These are phyloP conservation scores for Rhopalosiphum padi DNA, from an alignment of 1,140 invertebrate species.

Conservation along the genomic window DNA sequence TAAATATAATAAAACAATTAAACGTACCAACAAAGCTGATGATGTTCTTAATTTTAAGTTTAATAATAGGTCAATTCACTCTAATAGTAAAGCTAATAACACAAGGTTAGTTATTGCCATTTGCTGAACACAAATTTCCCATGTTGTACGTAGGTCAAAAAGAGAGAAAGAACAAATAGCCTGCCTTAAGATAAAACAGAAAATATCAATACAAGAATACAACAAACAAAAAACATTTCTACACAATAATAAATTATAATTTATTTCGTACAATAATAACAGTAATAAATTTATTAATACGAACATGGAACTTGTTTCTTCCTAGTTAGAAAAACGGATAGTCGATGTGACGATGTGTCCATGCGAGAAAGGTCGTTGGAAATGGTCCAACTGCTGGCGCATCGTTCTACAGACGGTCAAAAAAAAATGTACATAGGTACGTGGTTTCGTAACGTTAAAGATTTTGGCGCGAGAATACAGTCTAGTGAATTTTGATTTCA, in stretches of 20 bases:
- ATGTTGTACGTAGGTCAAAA: background rate
- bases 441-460: background rate
- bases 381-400: conserved; percentile 12
- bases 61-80: background rate
- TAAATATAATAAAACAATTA: background rate
- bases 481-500: background rate
- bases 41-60: background rate
- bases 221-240: background rate
- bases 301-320: background rate
- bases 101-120: background rate
- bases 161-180: background rate
- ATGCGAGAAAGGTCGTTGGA: conserved; percentile 22
- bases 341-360: background rate
- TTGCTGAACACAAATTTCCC: background rate
- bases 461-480: conserved; percentile 4
- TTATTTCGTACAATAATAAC: background rate
- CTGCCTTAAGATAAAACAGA: background rate
- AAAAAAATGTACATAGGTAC: background rate
- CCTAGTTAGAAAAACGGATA: background rate
- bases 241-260: background rate
- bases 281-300: background rate
- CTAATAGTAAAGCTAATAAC: background rate
- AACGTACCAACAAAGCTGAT: background rate
- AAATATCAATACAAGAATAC: background rate
- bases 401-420: background rate